phyloP scores from a whole-genome alignment of 2,113 vertebrate species.

The Mirounga angustirostris region DNA sequence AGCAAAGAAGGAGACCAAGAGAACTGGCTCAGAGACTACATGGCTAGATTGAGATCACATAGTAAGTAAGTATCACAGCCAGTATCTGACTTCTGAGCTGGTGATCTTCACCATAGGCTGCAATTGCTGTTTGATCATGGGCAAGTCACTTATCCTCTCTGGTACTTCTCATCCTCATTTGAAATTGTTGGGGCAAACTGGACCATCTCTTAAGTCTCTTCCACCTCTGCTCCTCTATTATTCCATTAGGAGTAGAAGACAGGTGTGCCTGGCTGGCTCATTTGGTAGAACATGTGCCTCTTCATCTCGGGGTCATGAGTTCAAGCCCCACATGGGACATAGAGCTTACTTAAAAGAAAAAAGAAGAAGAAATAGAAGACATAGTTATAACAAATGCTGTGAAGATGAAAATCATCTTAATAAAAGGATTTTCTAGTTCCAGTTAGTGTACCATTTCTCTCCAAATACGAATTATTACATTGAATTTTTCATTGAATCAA shows the following conservation, averaged over 20 bases:
- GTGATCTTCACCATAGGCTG: neutral
- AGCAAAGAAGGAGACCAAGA: neutral
- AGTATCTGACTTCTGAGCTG: neutral
- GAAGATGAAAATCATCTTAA: constrained; percentile 8
- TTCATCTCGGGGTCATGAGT: neutral
- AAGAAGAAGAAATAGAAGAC: neutral
- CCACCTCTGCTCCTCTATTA: neutral
- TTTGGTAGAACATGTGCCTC: neutral
- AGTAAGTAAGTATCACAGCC: neutral
- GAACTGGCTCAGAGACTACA: neutral
- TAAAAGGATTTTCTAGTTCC: neutral
- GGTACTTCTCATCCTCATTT: neutral
- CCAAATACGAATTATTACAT: neutral
- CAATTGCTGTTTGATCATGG: neutral
- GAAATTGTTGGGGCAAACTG: neutral
- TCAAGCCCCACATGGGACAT: neutral
- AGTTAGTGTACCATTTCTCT: neutral
- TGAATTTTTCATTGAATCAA: neutral
- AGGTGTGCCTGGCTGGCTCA: neutral
- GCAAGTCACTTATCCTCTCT: neutral
- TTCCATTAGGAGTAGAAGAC: neutral
- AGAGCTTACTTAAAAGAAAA: neutral
- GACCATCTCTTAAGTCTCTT: neutral
- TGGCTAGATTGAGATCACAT: neutral
- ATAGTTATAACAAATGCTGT: neutral